Base-by-base conservation (phyloP, 2,888 invertebrate species). In the Pammene fasciana region DNA sequence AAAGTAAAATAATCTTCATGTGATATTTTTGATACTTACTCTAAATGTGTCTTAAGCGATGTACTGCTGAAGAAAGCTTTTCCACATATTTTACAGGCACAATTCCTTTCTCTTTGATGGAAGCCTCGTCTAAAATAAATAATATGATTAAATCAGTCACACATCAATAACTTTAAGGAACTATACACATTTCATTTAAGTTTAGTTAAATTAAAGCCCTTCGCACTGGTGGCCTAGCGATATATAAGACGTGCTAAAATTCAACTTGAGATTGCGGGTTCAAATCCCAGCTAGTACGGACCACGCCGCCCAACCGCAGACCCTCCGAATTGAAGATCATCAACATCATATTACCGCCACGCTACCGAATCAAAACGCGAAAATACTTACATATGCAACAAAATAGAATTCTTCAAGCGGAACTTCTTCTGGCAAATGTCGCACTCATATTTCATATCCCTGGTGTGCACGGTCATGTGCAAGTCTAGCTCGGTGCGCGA, bases 381-480 rank as follows among this genome's bases (percentile, higher is more conserved):
- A 11, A 50, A 18, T 5, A 50, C 50, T 50, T 50, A 50, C 50
- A 50, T 50, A 50, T 50, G 50, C 18, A n/a, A 6, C 13, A 6
- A 18, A 5, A 50, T 50, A 50, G 10, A 14, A 1, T 50, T 50
- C 50, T 11, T 50, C 50, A 50, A 50, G 10, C 50, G 50, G 11
- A 50, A 50, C 50, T 6, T 50, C 26, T 50, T 50, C 6, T 50
- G 50, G 50, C 50, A 50, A 14, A 50, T 50, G 11, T 50, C 50
- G 11, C 50, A 50, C 26, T 50, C 11, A 6, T 13, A 50, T 9
- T 50, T 50, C 3, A 50, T 18, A 5, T 26, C 18, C 5, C 50
- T 11, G 5, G 50, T 50, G 50, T 50, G 50, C 10, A 50, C 50
- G 0, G 50, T 50, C 18, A 3, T 8, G 50, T 50, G 50, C 10